Evolutionary conservation across 1,140 invertebrate species (phyloP).

Genomic region (Aricia agestis): DNA sequence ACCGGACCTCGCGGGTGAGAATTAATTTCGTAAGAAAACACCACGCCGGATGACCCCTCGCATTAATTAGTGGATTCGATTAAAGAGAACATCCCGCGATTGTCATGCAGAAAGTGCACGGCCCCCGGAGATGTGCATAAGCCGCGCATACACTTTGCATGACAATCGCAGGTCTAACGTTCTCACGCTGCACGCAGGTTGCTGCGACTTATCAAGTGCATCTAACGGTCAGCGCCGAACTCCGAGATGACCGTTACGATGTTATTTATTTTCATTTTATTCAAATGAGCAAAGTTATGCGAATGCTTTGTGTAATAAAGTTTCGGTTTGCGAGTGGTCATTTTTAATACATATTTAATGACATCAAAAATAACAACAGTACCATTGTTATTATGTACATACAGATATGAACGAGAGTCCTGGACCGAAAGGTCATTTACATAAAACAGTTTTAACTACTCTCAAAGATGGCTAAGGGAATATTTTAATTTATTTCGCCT

Average conservation of each 20-base stretch:
- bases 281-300: conserved; percentile 20
- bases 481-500: too few relatives aligned
- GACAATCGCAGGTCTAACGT: conserved; percentile 41
- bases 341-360: background rate
- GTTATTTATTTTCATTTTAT: conserved; percentile 29
- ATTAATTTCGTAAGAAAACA: background rate
- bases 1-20: conserved; percentile 31
- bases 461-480: too few relatives aligned
- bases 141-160: conserved; percentile 45
- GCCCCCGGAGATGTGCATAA: conserved; percentile 48
- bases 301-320: conserved; percentile 7
- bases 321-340: background rate
- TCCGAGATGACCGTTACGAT: conserved; percentile 52
- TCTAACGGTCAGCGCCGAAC: conserved; percentile 55
- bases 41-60: conserved; percentile 11
- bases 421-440: background rate
- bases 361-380: background rate
- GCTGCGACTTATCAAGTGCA: conserved; percentile 42
- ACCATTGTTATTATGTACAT: background rate
- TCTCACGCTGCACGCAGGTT: conserved; percentile 50
- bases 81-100: conserved; percentile 30
- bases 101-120: conserved; percentile 53
- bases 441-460: too few relatives aligned
- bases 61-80: conserved; percentile 15
- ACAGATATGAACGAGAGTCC: too few relatives aligned